Evolutionary conservation across 64 coral and sea anemone genomes (phyloP).

Genomic region (Pocillopora damicornis): DNA sequence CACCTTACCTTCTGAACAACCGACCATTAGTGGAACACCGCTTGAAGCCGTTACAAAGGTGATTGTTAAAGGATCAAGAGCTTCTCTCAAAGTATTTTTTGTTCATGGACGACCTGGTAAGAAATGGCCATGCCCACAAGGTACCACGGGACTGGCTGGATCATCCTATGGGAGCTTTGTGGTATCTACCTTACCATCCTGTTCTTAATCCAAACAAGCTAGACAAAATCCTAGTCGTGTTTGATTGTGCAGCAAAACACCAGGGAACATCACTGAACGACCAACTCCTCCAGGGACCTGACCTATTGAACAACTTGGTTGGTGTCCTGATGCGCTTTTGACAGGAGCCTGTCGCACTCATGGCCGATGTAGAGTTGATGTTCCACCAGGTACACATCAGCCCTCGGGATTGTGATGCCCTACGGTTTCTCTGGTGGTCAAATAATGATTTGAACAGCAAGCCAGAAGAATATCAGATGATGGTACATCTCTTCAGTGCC

Average conservation of each 20-base stretch:
- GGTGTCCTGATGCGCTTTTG: constrained; percentile 8
- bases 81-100: constrained; percentile 17
- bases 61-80: neutral
- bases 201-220: neutral
- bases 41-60: constrained; percentile 2
- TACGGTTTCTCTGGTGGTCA: neutral
- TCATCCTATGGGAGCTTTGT: neutral
- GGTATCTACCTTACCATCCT: constrained; percentile 39
- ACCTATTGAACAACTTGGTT: neutral
- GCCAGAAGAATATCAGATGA: constrained; percentile 17
- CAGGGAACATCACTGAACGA: constrained; percentile 3
- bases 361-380: constrained; percentile 10
- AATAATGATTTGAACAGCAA: neutral
- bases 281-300: constrained; percentile 14
- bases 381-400: constrained; percentile 12
- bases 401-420: neutral
- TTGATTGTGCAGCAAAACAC: constrained; percentile 3
- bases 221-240: constrained; percentile 1
- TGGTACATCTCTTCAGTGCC: constrained; percentile 14
- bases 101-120: constrained; percentile 20
- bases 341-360: constrained; percentile 9
- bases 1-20: constrained; percentile 38
- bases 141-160: neutral
- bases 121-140: constrained; percentile 25
- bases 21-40: neutral